Evolutionary conservation across 2,797 vertebrate species (phyloP), one percentile per base, ranked within the genome.

Genomic region (Glossophaga mutica): DNA sequence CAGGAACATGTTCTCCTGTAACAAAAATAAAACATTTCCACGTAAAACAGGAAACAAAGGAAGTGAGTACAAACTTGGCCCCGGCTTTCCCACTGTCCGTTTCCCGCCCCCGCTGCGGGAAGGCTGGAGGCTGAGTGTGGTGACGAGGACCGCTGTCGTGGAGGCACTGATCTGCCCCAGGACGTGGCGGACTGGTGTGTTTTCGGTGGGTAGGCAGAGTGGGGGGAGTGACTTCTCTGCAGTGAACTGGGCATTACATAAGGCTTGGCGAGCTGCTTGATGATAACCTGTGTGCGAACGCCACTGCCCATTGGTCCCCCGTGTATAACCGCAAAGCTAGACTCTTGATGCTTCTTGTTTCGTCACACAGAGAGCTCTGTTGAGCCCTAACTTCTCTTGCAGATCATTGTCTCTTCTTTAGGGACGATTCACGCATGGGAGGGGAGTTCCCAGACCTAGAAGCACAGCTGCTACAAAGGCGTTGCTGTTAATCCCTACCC

Each of bases 11-110:
- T 93, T 90, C 70, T 95, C 29, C n/a, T 79, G 42, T 90, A 81
- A 70, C 46, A 73, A 88, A 92, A 95, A 86, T 48, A 78, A 94
- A 96, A 62, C 42, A 94, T 85, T 87, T 95, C 22, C 67, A 82
- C 34, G 81, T 79, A 73, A 93, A 96, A 85, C 59, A 96, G 74
- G 44, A 42, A 79, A 76, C 94, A 92, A 91, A 42, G 79, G 18
- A 52, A 78, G 62, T 29, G 87, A 95, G 46, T 19, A 84, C 39
- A 55, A 12, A 90, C 34, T 37, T 90, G 87, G 90, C 59, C 86
- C 15, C 48, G 16, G 79, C 39, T 90, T 88, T 62, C 67, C 29
- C 55, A 19, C 2, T 67, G 48, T 89, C 65, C 37, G 32, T 73
- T 70, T 90, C 29, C 79, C 10, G 16, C 76, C 39, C 5, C 0